phyloP scores from a whole-genome alignment of 92 coral and sea anemone genomes.

The Parazoanthus swiftii region DNA sequence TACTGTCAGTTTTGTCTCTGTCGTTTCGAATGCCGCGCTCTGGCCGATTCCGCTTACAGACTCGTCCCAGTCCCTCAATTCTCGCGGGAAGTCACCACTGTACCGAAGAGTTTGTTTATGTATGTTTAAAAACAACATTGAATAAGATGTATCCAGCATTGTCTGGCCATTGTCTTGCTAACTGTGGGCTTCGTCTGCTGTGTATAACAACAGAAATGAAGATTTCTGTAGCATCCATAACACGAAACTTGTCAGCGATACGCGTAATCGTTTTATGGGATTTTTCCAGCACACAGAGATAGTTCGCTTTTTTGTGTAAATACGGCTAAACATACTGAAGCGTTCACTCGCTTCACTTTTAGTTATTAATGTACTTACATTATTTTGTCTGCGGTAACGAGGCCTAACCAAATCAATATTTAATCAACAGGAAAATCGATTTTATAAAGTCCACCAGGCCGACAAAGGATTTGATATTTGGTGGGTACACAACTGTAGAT shows the following conservation, averaged over 20 bases:
- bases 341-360: background rate
- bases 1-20: too few relatives aligned
- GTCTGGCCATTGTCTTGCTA: conserved; percentile 3
- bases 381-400: conserved; percentile 25
- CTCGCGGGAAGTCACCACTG: background rate
- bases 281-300: background rate
- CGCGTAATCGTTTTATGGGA: background rate
- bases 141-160: conserved; percentile 16
- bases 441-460: background rate
- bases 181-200: background rate
- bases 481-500: background rate
- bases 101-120: background rate
- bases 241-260: background rate
- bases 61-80: background rate
- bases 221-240: background rate
- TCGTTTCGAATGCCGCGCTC: too few relatives aligned
- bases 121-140: conserved; percentile 10
- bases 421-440: conserved; percentile 19
- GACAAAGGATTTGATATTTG: conserved; percentile 12
- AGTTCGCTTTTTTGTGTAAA: background rate
- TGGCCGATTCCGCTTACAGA: too few relatives aligned
- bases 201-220: background rate
- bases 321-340: background rate
- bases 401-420: background rate
- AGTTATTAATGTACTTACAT: background rate